Conservation (phyloP, 2,888 invertebrate species). For the Ormyrus rosae region DNA sequence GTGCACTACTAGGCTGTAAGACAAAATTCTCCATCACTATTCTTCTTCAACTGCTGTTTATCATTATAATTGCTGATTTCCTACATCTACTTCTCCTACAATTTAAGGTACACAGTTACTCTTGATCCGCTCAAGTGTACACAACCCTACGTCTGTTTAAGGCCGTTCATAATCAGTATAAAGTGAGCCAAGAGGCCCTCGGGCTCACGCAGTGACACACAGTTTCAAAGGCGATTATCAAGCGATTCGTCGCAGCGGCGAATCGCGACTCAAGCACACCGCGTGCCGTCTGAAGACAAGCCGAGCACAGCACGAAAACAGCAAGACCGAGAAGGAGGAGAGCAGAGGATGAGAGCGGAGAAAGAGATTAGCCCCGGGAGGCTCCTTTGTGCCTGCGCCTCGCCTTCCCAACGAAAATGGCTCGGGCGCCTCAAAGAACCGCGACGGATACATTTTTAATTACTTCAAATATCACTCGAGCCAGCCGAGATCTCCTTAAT, state of each 20-base stretch:
- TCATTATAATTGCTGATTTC: no score
- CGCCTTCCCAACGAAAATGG: slow-evolving; percentile 66
- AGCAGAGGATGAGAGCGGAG: slow-evolving; percentile 57
- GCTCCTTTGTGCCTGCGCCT: slow-evolving; percentile 65
- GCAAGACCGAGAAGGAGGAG: slow-evolving; percentile 49
- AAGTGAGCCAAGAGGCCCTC: slow-evolving; percentile 63
- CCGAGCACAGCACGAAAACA: neutral
- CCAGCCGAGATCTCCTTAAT: slow-evolving; percentile 69
- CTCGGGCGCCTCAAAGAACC: slow-evolving; percentile 70
- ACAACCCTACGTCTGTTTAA: slow-evolving; percentile 33
- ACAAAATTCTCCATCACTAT: no score
- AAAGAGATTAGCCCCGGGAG: slow-evolving; percentile 69
- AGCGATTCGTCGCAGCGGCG: slow-evolving; percentile 65
- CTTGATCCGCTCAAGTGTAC: no score
- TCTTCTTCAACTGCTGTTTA: no score
- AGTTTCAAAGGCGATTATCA: slow-evolving; percentile 72
- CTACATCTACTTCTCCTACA: no score
- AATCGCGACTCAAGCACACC: slow-evolving; percentile 27
- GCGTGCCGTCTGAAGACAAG: neutral
- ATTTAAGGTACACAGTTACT: no score
- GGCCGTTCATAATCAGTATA: slow-evolving; percentile 69
- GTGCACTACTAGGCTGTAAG: no score
- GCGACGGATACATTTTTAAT: slow-evolving; percentile 75
- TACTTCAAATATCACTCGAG: slow-evolving; percentile 73
- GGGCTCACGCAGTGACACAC: slow-evolving; percentile 58